Evolutionary conservation across 2,113 vertebrate species (phyloP), one percentile per base, ranked within the genome.

Genomic region (Ovis aries): DNA sequence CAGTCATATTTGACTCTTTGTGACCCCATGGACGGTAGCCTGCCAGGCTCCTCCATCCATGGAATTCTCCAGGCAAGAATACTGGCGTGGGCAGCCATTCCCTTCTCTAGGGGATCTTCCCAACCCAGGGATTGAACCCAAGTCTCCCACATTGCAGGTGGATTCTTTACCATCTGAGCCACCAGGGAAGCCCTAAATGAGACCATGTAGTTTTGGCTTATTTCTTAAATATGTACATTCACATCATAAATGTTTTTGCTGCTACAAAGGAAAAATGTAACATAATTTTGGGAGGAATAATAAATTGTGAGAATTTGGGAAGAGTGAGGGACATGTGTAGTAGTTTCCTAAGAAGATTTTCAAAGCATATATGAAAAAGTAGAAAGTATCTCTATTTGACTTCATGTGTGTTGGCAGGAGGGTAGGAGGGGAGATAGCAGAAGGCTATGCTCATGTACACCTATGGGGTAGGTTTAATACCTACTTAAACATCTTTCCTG

Each of bases 201-300:
- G 67, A 71, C 12, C 2, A 50, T 10, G 92, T 55, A 59, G 14
- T 29, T 85, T 91, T 81, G 67, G 36, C 43, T 91, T 90, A 50
- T 86, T 92, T 95, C 88, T 89, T 94, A 96, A 88, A 60, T 45
- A 87, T 12, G 67, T 71, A n/a, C 43, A 57, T 80, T 87, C 67
- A 52, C 45, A 29, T 67, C 36, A 45, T 33, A n/a, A 94, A 92
- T 6, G 92, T 57, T 97, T 88, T 94, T 96, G 81, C 12, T 29
- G 16, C 31, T 64, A 88, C 27, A 91, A 94, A 85, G 36, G 43
- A 94, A 85, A 85, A 50, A n/a, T 19, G 6, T 48, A 81, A 60
- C n/a, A 31, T 74, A 48, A 82, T 90, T 91, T 94, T 55, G 43
- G 17, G n/a, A 96, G 7, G 1, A 95, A 8, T 7, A 91, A 74